Evolutionary conservation across 2,113 vertebrate species (phyloP).

Genomic region (Rhizomys pruinosus): DNA sequence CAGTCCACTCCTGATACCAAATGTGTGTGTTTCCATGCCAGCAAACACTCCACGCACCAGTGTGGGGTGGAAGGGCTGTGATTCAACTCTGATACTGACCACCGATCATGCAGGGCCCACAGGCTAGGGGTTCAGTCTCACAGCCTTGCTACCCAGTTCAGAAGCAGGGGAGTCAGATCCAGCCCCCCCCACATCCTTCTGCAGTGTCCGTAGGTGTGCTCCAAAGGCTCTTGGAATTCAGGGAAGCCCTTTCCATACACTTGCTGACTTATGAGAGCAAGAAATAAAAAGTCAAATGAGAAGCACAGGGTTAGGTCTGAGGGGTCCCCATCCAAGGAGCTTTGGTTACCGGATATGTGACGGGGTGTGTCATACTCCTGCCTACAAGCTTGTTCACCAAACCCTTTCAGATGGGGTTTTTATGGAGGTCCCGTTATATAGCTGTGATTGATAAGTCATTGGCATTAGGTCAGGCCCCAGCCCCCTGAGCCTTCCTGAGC

Average conservation of each 20-base stretch:
- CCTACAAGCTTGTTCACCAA: not conserved
- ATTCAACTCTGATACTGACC: not conserved
- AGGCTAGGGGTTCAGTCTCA: not conserved
- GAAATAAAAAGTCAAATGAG: not conserved
- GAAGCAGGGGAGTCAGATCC: not conserved
- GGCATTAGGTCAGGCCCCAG: not conserved
- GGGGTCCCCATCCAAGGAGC: not conserved
- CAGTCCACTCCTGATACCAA: not conserved
- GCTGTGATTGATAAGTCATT: not conserved
- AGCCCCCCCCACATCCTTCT: not conserved
- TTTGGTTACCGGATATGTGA: not conserved
- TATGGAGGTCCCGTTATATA: not conserved
- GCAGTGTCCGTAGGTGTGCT: not conserved
- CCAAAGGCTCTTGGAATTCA: not conserved
- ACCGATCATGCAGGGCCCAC: not conserved
- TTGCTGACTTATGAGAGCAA: not conserved
- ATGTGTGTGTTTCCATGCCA: not conserved
- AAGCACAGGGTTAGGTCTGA: not conserved
- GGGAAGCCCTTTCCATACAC: not conserved
- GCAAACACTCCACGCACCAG: fast-evolving
- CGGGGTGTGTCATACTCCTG: not conserved
- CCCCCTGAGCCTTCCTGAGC: not conserved
- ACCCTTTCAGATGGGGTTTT: not conserved
- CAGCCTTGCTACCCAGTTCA: not conserved
- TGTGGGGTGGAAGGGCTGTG: not conserved